Conservation (phyloP, 1,140 invertebrate species). For the Adelges cooleyi region DNA sequence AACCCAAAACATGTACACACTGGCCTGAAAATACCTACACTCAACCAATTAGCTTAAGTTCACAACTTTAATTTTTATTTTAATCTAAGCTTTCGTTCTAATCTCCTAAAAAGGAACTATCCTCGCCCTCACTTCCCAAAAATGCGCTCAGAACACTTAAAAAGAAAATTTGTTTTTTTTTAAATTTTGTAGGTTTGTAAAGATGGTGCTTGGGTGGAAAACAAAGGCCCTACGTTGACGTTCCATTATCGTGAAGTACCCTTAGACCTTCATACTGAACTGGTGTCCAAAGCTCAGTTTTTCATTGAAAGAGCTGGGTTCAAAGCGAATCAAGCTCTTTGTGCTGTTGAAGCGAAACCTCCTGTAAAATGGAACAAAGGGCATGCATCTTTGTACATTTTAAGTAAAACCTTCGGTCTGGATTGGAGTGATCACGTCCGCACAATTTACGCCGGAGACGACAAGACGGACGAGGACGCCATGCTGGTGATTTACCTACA, state of each 20-base stretch:
- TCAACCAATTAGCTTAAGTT: too few species aligned
- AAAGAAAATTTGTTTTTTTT: background rate
- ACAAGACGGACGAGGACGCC: slow-evolving; percentile 80
- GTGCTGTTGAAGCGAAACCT: slow-evolving; percentile 74
- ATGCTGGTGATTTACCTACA: slow-evolving; percentile 66
- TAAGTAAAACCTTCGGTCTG: slow-evolving; percentile 75
- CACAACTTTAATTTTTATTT: too few species aligned
- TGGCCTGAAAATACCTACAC: too few species aligned
- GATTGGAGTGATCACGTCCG: slow-evolving; percentile 83
- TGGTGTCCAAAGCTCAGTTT: slow-evolving; percentile 54
- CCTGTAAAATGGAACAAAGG: slow-evolving; percentile 86
- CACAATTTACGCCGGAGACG: slow-evolving; percentile 83
- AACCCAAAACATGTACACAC: too few species aligned
- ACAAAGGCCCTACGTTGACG: slow-evolving; percentile 74
- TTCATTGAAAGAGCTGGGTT: slow-evolving; percentile 67
- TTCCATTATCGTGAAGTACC: slow-evolving; percentile 81
- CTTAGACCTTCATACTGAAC: slow-evolving; percentile 46
- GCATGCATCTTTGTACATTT: slow-evolving; percentile 76
- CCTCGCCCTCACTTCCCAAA: too few species aligned
- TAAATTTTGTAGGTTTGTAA: slow-evolving; percentile 48
- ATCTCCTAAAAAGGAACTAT: too few species aligned
- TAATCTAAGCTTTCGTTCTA: too few species aligned
- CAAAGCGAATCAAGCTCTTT: slow-evolving; percentile 61
- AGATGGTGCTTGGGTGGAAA: slow-evolving; percentile 84
- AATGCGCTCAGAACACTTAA: too few species aligned